Base-by-base conservation (phyloP, 2,797 vertebrate species). In the Hozukius guyotensis region DNA sequence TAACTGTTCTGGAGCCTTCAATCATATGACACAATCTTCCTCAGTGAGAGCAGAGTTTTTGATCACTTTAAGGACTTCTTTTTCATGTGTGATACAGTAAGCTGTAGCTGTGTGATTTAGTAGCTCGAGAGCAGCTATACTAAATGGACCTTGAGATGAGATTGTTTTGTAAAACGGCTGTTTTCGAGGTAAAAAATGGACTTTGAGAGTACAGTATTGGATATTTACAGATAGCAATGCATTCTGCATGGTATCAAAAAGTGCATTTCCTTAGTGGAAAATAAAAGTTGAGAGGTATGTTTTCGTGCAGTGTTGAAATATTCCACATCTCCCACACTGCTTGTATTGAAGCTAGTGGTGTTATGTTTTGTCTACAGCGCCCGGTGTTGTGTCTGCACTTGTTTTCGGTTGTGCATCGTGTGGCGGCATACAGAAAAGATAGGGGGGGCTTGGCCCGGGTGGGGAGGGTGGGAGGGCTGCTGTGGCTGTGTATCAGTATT, bases 401-500 rank as follows among this genome's bases (percentile, higher is more conserved):
- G 88, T 87, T 83, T 69, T 78, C 29, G 7, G 32, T 16, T 75
- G 63, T 72, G 75, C 34, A 55, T 66, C 8, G 22, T 84, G 71
- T 60, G 61, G 34, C 42, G 29, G 66, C 52, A 24, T 57, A 55
- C 68, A 72, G 72, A 75, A 72, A 29, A 22, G 64, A 60, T 9
- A 13, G 36, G 42, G 42, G 42, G 82, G 63, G 61, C 32, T 75
- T 63, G 77, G 67, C 32, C 27, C 29, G 59, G 64, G 65, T n/a
- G 63, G 77, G 80, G 70, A 52, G 80, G 68, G 72, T 22, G 38
- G 38, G 14, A 16, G 38, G 38, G 53, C 78, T 71, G 69, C 81
- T 67, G 76, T 80, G 78, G 63, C 66, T 16, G 2, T 22, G 76
- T 84, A 95, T 95, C 93, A 95, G 93, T 95, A 96, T 95, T 95